phyloP scores from a whole-genome alignment of 2,113 vertebrate species.

The Galeopterus variegatus region DNA sequence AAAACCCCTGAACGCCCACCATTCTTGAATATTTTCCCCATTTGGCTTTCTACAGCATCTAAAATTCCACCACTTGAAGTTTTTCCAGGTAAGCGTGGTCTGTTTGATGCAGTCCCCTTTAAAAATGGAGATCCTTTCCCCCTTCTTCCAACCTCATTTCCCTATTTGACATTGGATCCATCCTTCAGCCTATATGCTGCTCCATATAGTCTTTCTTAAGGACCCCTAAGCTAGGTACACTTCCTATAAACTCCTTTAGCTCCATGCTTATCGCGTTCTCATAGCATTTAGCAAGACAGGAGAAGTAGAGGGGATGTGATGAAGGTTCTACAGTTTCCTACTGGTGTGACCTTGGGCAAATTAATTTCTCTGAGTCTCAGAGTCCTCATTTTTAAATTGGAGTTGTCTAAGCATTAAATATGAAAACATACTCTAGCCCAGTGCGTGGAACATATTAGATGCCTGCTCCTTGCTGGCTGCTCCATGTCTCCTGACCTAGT shows the following conservation, averaged over 20 bases:
- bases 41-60: not conserved
- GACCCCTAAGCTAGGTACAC: not conserved
- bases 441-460: not conserved
- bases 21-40: not conserved
- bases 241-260: not conserved
- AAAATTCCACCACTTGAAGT: not conserved
- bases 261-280: not conserved
- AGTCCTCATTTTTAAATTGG: not conserved
- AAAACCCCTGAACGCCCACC: not conserved
- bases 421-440: not conserved
- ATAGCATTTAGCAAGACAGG: not conserved
- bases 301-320: not conserved
- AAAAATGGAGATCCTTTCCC: not conserved
- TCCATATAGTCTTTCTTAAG: not conserved
- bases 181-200: not conserved
- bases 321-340: not conserved
- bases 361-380: not conserved
- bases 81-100: not conserved
- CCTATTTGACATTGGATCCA: not conserved
- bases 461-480: rapidly evolving
- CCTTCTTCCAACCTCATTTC: not conserved
- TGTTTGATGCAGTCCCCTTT: not conserved
- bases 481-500: rapidly evolving
- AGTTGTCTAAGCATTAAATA: not conserved
- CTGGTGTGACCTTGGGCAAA: not conserved